Conservation (phyloP, 2,797 vertebrate species). For the Danio kyathit region DNA sequence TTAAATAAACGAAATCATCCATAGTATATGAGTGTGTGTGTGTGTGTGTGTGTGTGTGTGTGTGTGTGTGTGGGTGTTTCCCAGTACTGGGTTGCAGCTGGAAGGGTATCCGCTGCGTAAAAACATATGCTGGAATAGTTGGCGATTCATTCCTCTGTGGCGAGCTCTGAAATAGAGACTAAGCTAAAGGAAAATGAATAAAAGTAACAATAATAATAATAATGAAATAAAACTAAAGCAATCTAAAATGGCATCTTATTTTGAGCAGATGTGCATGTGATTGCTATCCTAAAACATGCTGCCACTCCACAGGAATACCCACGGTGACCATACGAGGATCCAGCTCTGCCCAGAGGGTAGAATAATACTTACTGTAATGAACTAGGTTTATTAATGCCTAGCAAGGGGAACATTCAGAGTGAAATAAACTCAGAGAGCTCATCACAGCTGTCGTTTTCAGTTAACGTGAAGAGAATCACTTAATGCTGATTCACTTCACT, state of each 20-base stretch:
- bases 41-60: too few relatives aligned
- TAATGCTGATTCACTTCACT: conserved; percentile 17
- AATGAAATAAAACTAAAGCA: background rate
- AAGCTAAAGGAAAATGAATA: too few relatives aligned
- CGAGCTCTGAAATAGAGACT: too few relatives aligned
- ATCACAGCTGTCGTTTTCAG: conserved; percentile 9
- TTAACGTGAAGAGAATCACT: conserved; percentile 2
- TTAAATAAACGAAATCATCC: too few relatives aligned
- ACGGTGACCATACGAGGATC: background rate
- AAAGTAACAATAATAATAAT: too few relatives aligned
- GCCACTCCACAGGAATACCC: conserved; percentile 2
- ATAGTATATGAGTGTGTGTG: too few relatives aligned
- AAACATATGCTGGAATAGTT: too few relatives aligned
- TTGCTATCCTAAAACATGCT: background rate
- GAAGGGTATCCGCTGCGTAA: too few relatives aligned
- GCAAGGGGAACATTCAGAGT: conserved; percentile 7
- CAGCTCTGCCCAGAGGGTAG: background rate
- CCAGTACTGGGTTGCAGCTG: too few relatives aligned
- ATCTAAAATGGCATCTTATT: background rate
- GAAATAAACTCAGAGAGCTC: conserved; percentile 18
- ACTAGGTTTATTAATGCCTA: conserved; percentile 24
- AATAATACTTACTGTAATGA: conserved; percentile 23
- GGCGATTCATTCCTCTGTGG: too few relatives aligned
- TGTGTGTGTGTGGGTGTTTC: too few relatives aligned
- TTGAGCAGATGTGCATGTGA: background rate